A percentile compares a stretch with the other conserved stretches of the same genome.
phyloP scores from a whole-genome alignment of 1,140 invertebrate species.

The Drosophila ironensis region DNA sequence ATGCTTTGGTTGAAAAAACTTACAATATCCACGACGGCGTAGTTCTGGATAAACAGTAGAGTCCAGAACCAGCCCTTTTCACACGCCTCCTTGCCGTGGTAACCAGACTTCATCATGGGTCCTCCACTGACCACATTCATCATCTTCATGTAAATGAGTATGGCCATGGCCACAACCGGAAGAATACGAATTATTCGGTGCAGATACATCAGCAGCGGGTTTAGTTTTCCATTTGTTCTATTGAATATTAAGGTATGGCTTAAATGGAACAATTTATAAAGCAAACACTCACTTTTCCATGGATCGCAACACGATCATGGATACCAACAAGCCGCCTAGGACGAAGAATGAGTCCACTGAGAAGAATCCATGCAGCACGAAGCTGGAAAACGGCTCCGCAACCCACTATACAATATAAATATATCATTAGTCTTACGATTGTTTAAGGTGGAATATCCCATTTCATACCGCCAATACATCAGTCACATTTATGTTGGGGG shows the following conservation, averaged over 20 bases:
- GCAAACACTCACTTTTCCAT: slow-evolving; percentile 84
- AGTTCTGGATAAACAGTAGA: slow-evolving; percentile 58
- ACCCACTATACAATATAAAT: slow-evolving; percentile 41
- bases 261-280: background rate
- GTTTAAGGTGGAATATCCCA: background rate
- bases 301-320: slow-evolving; percentile 84
- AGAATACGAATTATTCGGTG: slow-evolving; percentile 55
- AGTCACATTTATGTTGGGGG: slow-evolving; percentile 57
- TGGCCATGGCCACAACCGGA: slow-evolving; percentile 44
- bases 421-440: background rate
- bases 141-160: slow-evolving; percentile 49
- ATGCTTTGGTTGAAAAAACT: background rate
- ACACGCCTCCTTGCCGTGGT: slow-evolving; percentile 55
- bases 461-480: slow-evolving; percentile 7
- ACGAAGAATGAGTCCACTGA: slow-evolving; percentile 88
- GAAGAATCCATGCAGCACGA: slow-evolving; percentile 84
- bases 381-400: slow-evolving; percentile 83
- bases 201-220: slow-evolving; percentile 60
- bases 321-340: slow-evolving; percentile 86
- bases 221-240: slow-evolving; percentile 52
- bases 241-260: background rate
- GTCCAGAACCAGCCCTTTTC: slow-evolving; percentile 49
- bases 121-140: slow-evolving; percentile 30
- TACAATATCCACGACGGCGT: slow-evolving; percentile 35
- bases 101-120: slow-evolving; percentile 26